phyloP scores from a whole-genome alignment of 2,113 vertebrate genomes.

The Eptatretus burgeri region DNA sequence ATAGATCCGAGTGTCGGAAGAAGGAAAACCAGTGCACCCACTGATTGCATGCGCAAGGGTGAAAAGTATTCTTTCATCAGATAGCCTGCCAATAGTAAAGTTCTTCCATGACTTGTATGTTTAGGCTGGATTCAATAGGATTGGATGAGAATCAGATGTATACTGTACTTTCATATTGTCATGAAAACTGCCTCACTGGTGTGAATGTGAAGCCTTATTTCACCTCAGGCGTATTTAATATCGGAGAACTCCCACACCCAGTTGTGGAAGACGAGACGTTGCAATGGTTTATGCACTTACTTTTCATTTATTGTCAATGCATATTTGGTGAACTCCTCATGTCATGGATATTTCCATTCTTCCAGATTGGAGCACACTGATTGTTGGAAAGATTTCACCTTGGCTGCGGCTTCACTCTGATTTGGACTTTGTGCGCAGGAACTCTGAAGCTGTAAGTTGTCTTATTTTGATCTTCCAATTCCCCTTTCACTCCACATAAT shows the following conservation, averaged over 20 bases:
- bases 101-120: too few relatives aligned
- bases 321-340: neutral
- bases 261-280: neutral
- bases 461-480: neutral
- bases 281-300: neutral
- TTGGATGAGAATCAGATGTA: too few relatives aligned
- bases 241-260: neutral
- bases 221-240: neutral
- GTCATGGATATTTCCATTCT: neutral
- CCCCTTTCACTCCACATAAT: neutral
- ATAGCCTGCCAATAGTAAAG: too few relatives aligned
- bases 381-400: conserved; percentile 55
- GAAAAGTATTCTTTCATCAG: too few relatives aligned
- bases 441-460: conserved; percentile 41
- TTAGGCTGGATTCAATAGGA: too few relatives aligned
- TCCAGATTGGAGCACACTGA: conserved; percentile 61
- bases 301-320: conserved; percentile 3
- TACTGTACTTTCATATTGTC: neutral
- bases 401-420: conserved; percentile 54
- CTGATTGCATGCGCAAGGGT: too few relatives aligned
- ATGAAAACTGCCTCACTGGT: neutral
- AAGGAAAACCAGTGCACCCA: too few relatives aligned
- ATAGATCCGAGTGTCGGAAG: too few relatives aligned
- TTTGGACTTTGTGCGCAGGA: conserved; percentile 32
- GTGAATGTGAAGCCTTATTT: neutral